Conservation (phyloP, 1,140 invertebrate genomes). For the Elymnias hypermnestra region DNA sequence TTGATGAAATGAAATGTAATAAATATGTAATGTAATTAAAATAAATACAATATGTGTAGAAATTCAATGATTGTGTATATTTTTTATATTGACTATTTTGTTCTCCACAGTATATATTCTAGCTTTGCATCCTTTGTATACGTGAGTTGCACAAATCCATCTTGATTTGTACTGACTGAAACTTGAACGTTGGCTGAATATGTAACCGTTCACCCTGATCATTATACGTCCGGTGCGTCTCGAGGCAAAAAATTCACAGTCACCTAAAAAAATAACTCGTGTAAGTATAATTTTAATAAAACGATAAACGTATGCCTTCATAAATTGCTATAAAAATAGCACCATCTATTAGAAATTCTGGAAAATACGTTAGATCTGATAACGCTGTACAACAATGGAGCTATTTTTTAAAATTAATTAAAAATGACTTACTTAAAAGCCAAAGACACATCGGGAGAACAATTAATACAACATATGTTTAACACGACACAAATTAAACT, state of each 20-base stretch:
- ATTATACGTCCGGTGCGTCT: slow-evolving; percentile 32
- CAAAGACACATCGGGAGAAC: too few relatives aligned
- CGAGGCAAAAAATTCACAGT: slow-evolving; percentile 28
- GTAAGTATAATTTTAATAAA: too few relatives aligned
- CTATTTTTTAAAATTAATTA: too few relatives aligned
- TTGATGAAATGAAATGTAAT: too few relatives aligned
- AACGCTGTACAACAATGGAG: too few relatives aligned
- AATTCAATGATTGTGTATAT: slow-evolving; percentile 32
- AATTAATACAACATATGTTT: too few relatives aligned
- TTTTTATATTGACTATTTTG: slow-evolving; percentile 25
- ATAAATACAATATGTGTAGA: background rate
- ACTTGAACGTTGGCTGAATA: slow-evolving; percentile 30
- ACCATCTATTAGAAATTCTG: too few relatives aligned
- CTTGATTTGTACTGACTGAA: slow-evolving; percentile 18
- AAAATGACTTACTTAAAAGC: too few relatives aligned
- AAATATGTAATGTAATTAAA: background rate
- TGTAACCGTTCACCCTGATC: slow-evolving; percentile 29
- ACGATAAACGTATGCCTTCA: too few relatives aligned
- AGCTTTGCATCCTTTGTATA: slow-evolving; percentile 33
- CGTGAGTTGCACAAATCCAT: slow-evolving; percentile 40
- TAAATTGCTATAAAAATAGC: too few relatives aligned
- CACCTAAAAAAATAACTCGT: slow-evolving; percentile 26
- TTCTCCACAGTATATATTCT: slow-evolving; percentile 27
- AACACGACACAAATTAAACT: too few relatives aligned
- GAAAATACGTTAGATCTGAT: too few relatives aligned